Conservation (phyloP, 2,113 vertebrate genomes). For the Tragelaphus scriptus region DNA sequence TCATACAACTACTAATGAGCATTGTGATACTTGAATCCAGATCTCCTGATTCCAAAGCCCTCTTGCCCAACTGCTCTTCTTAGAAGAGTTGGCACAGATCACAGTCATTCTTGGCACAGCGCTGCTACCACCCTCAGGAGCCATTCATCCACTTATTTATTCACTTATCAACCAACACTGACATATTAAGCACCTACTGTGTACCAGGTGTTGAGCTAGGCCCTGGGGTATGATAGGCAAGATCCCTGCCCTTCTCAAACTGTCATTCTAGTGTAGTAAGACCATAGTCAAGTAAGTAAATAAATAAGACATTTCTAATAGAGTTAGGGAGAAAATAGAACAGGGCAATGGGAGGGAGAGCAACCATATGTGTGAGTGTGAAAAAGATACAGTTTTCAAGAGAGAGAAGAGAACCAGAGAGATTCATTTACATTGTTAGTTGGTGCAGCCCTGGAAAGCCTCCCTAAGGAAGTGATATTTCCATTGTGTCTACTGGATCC, state of each 20-base stretch:
- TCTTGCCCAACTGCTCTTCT: constrained; percentile 11
- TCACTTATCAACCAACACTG: not conserved
- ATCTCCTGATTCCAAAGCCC: constrained; percentile 29
- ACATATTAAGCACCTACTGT: not conserved
- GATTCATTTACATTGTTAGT: not conserved
- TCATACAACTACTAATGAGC: constrained; percentile 22
- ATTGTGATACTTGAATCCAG: constrained; percentile 3
- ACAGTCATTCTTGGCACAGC: not conserved
- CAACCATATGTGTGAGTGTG: not conserved
- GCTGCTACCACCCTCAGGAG: not conserved
- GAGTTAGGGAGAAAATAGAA: constrained; percentile 19
- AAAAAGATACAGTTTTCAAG: not conserved
- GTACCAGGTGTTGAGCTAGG: not conserved
- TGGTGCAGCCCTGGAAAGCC: not conserved
- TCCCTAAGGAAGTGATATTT: not conserved
- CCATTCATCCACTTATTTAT: not conserved
- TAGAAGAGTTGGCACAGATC: not conserved
- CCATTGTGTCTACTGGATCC: not conserved
- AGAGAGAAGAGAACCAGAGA: not conserved
- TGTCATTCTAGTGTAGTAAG: not conserved
- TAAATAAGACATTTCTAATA: not conserved
- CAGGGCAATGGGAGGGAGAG: not conserved
- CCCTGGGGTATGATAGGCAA: not conserved
- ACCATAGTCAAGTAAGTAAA: not conserved
- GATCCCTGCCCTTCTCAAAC: not conserved